Evolutionary conservation across 2,797 vertebrate species (phyloP).

Genomic region (Eidolon dupreanum): DNA sequence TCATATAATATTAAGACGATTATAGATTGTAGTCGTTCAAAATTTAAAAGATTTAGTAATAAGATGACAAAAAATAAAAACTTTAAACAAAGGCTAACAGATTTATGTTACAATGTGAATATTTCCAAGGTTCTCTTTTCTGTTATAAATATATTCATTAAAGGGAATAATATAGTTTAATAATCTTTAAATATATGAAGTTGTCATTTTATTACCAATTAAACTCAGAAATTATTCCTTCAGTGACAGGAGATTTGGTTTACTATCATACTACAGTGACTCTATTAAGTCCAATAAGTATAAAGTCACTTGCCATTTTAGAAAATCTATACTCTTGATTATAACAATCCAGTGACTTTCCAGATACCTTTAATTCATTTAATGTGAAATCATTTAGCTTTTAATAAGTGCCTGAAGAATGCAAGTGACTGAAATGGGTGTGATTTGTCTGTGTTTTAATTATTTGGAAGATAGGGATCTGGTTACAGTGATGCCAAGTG

Average conservation of each 20-base stretch:
- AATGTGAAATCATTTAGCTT: slow-evolving; percentile 7
- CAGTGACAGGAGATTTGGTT: slow-evolving; percentile 52
- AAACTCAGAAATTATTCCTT: slow-evolving; percentile 55
- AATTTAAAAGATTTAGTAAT: slow-evolving; percentile 60
- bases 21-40: slow-evolving; percentile 45
- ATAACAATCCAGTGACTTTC: slow-evolving; percentile 1
- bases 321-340: slow-evolving; percentile 62
- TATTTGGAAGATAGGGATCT: background rate
- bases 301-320: slow-evolving; percentile 45
- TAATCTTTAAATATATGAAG: slow-evolving; percentile 64
- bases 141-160: slow-evolving; percentile 54
- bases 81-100: slow-evolving; percentile 62
- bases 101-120: slow-evolving; percentile 62
- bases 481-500: background rate
- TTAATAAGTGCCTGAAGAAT: background rate
- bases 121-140: slow-evolving; percentile 10
- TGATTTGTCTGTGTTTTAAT: slow-evolving; percentile 42
- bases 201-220: slow-evolving; percentile 72
- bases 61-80: slow-evolving; percentile 54
- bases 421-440: background rate
- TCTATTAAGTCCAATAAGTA: slow-evolving; percentile 59
- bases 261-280: slow-evolving; percentile 57
- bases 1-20: slow-evolving; percentile 60
- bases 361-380: slow-evolving; percentile 31
- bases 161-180: slow-evolving; percentile 42